Evolutionary conservation across 2,797 vertebrate genomes (phyloP).

Genomic region (Galagoides demidoff): DNA sequence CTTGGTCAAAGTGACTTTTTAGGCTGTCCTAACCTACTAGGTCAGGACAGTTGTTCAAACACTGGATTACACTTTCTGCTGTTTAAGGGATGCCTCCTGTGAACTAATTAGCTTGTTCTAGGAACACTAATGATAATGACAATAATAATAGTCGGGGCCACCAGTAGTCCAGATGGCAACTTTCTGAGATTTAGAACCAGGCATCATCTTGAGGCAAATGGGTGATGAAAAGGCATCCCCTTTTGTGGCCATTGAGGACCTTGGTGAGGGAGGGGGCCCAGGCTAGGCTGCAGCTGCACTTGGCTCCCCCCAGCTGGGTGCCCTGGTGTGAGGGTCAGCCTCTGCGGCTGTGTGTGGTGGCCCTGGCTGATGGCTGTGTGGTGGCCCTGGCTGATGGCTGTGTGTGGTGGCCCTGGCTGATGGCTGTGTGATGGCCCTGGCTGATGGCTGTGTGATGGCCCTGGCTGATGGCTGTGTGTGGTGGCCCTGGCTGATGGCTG

Average conservation of each 20-base stretch:
- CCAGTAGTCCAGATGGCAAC: background rate
- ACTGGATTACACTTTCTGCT: background rate
- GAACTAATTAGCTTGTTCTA: background rate
- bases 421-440: no score
- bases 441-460: no score
- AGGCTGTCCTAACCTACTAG: background rate
- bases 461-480: no score
- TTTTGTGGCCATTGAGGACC: background rate
- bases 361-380: background rate
- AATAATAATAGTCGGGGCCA: background rate
- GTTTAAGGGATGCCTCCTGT: background rate
- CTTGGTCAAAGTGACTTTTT: background rate
- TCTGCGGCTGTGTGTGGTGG: background rate
- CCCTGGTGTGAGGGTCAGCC: background rate
- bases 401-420: no score
- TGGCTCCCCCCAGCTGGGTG: background rate
- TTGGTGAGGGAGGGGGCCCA: background rate
- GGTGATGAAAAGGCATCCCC: background rate
- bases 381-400: no score
- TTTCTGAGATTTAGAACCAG: background rate
- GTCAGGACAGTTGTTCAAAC: background rate
- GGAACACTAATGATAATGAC: background rate
- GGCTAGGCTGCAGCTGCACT: background rate
- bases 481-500: no score
- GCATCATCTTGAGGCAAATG: background rate